Conservation (phyloP, 2,797 vertebrate genomes). For the Odontamblyopus rebecca region DNA sequence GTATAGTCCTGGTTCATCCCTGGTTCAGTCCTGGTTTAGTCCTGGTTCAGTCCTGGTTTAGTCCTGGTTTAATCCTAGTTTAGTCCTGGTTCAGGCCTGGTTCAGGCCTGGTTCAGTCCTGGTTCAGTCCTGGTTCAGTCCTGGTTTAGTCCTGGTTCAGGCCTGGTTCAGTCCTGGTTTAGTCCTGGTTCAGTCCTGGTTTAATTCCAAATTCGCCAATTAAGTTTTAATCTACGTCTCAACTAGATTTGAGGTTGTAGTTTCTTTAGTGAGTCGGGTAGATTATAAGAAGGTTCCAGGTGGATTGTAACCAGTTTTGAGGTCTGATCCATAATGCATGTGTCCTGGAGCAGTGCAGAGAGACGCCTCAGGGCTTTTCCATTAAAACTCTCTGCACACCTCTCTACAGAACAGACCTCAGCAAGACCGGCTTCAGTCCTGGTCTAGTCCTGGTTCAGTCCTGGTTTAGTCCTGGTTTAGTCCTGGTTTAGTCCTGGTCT, state of each 20-base stretch:
- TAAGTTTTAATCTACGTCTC: no score
- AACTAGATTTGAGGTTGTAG: not conserved
- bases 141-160: not conserved
- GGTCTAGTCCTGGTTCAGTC: not conserved
- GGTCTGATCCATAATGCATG: not conserved
- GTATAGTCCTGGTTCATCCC: not conserved
- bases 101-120: not conserved
- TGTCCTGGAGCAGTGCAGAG: not conserved
- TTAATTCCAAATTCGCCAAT: not conserved
- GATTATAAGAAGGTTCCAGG: not conserved
- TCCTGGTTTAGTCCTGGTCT: not conserved
- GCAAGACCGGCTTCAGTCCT: no score
- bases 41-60: not conserved
- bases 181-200: not conserved
- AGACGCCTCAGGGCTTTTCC: slow-evolving; percentile 5
- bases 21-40: not conserved
- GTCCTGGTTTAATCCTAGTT: not conserved
- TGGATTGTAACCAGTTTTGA: not conserved
- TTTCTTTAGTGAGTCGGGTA: no score
- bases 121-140: not conserved
- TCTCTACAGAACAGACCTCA: no score
- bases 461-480: not conserved
- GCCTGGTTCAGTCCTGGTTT: not conserved
- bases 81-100: not conserved
- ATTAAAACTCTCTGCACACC: slow-evolving; percentile 5